Percentiles rank a stretch among this genome's conserved stretches.
Conservation (phyloP, 23 tunicate genomes). For the Clavelina lepadiformis region DNA sequence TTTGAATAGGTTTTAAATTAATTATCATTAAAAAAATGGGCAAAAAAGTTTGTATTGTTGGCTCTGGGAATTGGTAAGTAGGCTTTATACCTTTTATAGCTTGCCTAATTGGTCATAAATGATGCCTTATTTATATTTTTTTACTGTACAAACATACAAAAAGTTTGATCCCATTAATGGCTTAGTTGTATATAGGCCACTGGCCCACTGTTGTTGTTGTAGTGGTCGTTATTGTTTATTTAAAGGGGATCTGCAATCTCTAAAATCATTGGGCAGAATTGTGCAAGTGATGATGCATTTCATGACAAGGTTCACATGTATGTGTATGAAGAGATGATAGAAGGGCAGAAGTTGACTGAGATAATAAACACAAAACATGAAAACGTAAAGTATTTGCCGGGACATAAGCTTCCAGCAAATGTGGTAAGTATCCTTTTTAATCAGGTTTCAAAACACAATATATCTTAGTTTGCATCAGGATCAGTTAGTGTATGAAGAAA, state of each 20-base stretch:
- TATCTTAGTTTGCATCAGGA: no score
- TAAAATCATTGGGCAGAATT: slow-evolving; percentile 65
- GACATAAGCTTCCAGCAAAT: slow-evolving; percentile 81
- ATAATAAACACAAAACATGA: slow-evolving; percentile 91
- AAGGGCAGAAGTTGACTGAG: slow-evolving; percentile 77
- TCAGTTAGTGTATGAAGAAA: no score
- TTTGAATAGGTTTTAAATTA: no score
- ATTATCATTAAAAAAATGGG: slow-evolving; percentile 12
- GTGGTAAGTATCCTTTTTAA: slow-evolving; percentile 44
- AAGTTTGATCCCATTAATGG: not conserved
- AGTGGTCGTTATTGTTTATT: not conserved
- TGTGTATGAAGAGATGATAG: slow-evolving; percentile 78
- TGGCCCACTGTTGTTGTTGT: not conserved
- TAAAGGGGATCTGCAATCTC: slow-evolving; percentile 92
- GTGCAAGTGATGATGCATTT: slow-evolving; percentile 52
- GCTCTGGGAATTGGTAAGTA: slow-evolving; percentile 92
- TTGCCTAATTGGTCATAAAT: not conserved
- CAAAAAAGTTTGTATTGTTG: slow-evolving; percentile 84
- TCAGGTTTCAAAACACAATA: not conserved
- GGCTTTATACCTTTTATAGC: not conserved
- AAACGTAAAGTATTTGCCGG: slow-evolving; percentile 93
- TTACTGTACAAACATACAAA: not conserved
- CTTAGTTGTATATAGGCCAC: not conserved
- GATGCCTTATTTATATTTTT: not conserved
- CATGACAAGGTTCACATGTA: slow-evolving; percentile 71